These are phyloP conservation scores for Thalpophila matura DNA, from an alignment of 2,888 invertebrate genomes.

Conservation along the genomic window DNA sequence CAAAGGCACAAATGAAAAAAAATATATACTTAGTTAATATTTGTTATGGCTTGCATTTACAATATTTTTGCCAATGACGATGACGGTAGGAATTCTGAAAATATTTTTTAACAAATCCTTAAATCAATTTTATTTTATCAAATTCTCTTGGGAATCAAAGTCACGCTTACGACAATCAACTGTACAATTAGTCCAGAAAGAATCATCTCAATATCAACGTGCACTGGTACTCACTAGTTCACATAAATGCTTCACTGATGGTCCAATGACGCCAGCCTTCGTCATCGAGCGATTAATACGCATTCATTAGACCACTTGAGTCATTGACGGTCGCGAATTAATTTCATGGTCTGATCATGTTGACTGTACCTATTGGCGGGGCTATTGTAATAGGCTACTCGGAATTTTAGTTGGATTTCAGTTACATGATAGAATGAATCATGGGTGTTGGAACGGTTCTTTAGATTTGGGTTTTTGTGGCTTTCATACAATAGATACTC, in stretches of 20 bases:
- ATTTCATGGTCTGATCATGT: slow-evolving; percentile 28
- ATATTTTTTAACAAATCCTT: too few relatives aligned
- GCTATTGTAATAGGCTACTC: slow-evolving; percentile 5
- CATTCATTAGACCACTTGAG: slow-evolving; percentile 37
- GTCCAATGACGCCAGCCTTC: slow-evolving; percentile 20
- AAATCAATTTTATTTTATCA: too few relatives aligned
- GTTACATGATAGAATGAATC: slow-evolving; percentile 13
- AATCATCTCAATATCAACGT: slow-evolving; percentile 6
- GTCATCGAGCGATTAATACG: slow-evolving; percentile 25
- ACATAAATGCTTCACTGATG: background rate
- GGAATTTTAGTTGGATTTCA: slow-evolving; percentile 20
- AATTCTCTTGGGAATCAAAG: too few relatives aligned
- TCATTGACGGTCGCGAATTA: slow-evolving; percentile 25
- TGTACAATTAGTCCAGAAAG: slow-evolving; percentile 7
- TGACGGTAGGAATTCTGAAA: too few relatives aligned
- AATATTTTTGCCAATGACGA: too few relatives aligned
- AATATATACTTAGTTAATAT: too few relatives aligned
- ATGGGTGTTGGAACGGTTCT: slow-evolving; percentile 9
- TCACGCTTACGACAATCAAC: background rate
- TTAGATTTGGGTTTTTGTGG: background rate
- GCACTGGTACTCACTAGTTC: slow-evolving; percentile 37
- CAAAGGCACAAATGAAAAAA: too few relatives aligned
- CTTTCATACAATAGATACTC: too few relatives aligned
- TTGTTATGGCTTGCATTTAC: too few relatives aligned
- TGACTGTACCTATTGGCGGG: slow-evolving; percentile 9